These are phyloP conservation scores for Drosophila niveifrons DNA, from an alignment of 2,888 invertebrate species.

Conservation along the genomic window DNA sequence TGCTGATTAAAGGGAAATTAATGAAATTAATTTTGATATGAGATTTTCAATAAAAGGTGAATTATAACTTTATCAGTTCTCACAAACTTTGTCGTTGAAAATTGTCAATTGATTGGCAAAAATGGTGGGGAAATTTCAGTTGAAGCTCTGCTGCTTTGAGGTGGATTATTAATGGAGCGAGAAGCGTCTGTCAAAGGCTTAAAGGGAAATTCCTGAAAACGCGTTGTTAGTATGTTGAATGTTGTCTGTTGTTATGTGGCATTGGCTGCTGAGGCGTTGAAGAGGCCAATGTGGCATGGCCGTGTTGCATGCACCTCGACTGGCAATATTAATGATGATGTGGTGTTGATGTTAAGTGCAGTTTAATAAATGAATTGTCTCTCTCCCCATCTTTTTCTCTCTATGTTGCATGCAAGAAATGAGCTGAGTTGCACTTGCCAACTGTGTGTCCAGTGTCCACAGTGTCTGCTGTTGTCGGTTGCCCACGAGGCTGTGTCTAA, in stretches of 20 bases:
- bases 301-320: slow-evolving; percentile 29
- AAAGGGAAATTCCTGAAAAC: slow-evolving; percentile 29
- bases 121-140: not conserved
- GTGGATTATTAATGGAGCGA: slow-evolving; percentile 26
- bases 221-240: slow-evolving; percentile 6
- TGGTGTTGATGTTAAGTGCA: slow-evolving; percentile 84
- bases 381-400: not conserved
- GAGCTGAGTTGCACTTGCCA: slow-evolving; percentile 10
- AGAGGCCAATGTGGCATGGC: slow-evolving; percentile 39
- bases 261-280: slow-evolving; percentile 23
- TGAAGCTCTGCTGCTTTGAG: not conserved
- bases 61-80: not conserved
- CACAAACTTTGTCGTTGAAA: not conserved
- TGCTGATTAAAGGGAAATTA: no score
- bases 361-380: slow-evolving; percentile 84
- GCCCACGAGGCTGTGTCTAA: slow-evolving; percentile 65
- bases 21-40: no score
- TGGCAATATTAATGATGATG: slow-evolving; percentile 82
- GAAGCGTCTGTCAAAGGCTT: slow-evolving; percentile 28
- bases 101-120: slow-evolving; percentile 15
- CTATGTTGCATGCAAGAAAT: no score
- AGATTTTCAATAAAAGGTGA: no score
- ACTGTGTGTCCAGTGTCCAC: not conserved
- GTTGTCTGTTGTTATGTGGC: not conserved
- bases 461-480: slow-evolving; percentile 19